Evolutionary conservation across 2,797 vertebrate species (phyloP), one percentile per base, ranked within the genome.

Genomic region (Gallinago solitaria): DNA sequence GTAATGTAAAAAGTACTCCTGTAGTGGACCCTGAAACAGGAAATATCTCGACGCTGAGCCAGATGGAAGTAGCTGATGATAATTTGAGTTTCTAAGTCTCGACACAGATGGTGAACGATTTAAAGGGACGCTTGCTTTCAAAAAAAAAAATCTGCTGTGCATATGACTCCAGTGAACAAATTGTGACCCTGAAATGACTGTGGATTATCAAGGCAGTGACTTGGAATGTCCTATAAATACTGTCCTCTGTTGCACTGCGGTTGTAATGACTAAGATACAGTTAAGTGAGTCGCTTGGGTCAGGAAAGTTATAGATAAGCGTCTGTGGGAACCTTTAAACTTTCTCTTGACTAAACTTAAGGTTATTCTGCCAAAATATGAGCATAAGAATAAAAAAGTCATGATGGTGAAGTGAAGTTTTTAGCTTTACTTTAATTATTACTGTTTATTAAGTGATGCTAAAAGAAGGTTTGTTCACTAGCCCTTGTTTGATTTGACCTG

Each of bases 21-120:
- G 43, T 21, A 54, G 47, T 4, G 56, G 68, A 47, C 27, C 73
- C 82, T 43, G 68, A 3, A 48, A 32, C 70, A 83, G 82, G 92
- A 93, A 96, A 73, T 89, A 33, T 87, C 81, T 71, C 78, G 1
- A 12, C 5, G 24, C 63, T 28, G 69, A 54, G 73, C 92, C 94
- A 89, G 87, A 94, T 95, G 93, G 93, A 86, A 83, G 89, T 43
- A 3, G 73, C 9, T 90, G 93, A 48, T 92, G 95, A 89, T 43
- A 48, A 43, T 64, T 91, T 12, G 94, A 64, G 64, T 60, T 84
- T 75, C 18, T n/a, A 78, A 74, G 67, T 76, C 87, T 65, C 28
- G 65, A 90, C 33, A 47, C 86, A 92, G 94, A 90, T 89, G 87
- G 91, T 50, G 86, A 78, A 20, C 5, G 12, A 23, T 60, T 73